Percentiles rank a stretch among this genome's conserved stretches.
Evolutionary conservation across 1,140 invertebrate genomes (phyloP).

Genomic region (Hyphantria cunea): DNA sequence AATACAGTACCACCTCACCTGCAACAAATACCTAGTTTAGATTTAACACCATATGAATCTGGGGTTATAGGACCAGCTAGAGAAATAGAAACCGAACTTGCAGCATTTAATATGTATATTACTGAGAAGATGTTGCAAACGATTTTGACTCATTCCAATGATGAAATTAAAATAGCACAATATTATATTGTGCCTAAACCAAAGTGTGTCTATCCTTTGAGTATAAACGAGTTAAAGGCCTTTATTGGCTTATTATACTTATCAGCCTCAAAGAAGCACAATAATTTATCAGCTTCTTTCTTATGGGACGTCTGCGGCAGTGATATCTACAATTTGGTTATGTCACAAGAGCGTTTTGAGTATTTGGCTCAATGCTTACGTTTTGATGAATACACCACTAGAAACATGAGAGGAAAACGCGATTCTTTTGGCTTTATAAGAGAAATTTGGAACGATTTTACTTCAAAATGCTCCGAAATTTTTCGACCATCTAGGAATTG

Average conservation of each 20-base stretch:
- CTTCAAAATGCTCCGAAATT: neutral
- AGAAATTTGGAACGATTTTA: neutral
- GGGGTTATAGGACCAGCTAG: neutral
- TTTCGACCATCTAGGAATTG: slow-evolving; percentile 1
- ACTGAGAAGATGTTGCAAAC: neutral
- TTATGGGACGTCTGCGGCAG: no score
- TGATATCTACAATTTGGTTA: neutral
- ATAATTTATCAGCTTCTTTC: no score
- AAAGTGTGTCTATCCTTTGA: neutral
- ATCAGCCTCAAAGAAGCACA: neutral
- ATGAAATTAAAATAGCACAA: neutral
- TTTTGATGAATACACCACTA: neutral
- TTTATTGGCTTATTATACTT: slow-evolving; percentile 1
- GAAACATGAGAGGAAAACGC: neutral
- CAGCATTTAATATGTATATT: neutral
- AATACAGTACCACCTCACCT: neutral
- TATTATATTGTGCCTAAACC: neutral
- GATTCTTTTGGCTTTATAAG: neutral
- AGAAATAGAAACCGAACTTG: neutral
- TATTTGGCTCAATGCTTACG: neutral
- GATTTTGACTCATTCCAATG: neutral
- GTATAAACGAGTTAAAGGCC: neutral
- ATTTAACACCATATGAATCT: neutral
- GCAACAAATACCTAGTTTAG: neutral
- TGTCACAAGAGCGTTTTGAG: neutral